Evolutionary conservation across 2,797 vertebrate genomes (phyloP), one percentile per base, ranked within the genome.

Genomic region (Spinibarbus caldwelli): DNA sequence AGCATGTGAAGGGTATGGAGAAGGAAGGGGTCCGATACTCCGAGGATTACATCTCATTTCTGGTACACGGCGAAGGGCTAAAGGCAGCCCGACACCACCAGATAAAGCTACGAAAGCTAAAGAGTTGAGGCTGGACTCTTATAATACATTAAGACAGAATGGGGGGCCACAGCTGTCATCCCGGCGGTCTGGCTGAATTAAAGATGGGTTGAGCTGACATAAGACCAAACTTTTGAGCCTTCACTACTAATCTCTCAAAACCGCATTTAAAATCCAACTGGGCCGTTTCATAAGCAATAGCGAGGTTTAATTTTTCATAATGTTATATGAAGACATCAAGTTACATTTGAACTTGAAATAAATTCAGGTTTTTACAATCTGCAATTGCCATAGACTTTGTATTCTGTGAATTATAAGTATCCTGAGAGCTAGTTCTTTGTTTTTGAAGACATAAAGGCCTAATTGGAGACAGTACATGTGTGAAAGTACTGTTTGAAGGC

Each of bases 1-100:
- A 49, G 21, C 43, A 49, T 62, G 41, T 73, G 29, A 85, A 71
- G 49, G 36, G 83, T 66, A 66, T 71, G 87, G 88, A 91, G 90
- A 86, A n/a, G 83, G 14, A 47, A 76, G 88, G 77, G 92, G 88
- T 47, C 26, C 89, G 91, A 94, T 95, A 85, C 90, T 90, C 81
- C 89, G 86, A 83, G 91, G 93, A 94, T 95, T 94, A 93, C n/a
- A 76, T 87, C 89, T 91, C 41, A 90, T 93, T 92, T 93, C 52
- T 71, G 78, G 83, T 90, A 88, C 57, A 4, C 76, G 71, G 82
- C 34, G 9, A 19, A 66, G 67, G 68, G 49, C 62, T 83, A 70
- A 79, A 70, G 72, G 78, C 84, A 72, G 76, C 80, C 66, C 66
- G 34, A 88, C 88, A 91, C 89, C 79, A 91, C 70, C 68, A 87